Percentiles rank a stretch among this genome's conserved stretches.
phyloP scores from a whole-genome alignment of 1,140 invertebrate genomes.

The Pentalonia nigronervosa region DNA sequence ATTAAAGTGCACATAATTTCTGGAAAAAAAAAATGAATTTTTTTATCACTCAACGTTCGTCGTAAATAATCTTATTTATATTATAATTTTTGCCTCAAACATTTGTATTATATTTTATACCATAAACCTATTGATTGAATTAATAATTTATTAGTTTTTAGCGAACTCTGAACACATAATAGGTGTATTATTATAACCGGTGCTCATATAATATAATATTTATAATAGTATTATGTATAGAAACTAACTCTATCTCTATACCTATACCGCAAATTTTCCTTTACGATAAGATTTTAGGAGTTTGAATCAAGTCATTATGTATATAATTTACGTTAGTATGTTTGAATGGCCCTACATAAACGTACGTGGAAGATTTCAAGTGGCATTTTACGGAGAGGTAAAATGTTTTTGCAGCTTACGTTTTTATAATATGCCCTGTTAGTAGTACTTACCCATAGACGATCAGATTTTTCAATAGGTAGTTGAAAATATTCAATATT shows the following conservation, averaged over 20 bases:
- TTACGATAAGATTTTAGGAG: not conserved
- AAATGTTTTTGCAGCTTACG: not conserved
- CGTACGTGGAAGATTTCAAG: too few relatives aligned
- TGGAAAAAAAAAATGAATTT: not conserved
- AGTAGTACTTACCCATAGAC: too few relatives aligned
- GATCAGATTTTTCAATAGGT: not conserved
- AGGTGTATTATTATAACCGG: not conserved
- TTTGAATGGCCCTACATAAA: not conserved
- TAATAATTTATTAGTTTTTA: conserved; percentile 19
- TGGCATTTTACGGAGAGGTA: not conserved
- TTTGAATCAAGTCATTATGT: not conserved
- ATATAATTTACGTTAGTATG: not conserved
- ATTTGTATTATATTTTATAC: not conserved
- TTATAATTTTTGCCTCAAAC: not conserved
- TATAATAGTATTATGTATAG: not conserved
- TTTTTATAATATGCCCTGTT: not conserved
- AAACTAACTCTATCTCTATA: not conserved
- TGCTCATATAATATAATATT: too few relatives aligned
- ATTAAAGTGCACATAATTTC: not conserved
- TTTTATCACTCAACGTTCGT: not conserved
- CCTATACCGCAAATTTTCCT: not conserved
- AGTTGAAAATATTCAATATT: not conserved
- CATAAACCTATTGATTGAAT: not conserved
- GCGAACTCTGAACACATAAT: too few relatives aligned
- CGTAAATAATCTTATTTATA: not conserved